phyloP scores from a whole-genome alignment of 1,140 invertebrate genomes.

The Bombyx mandarina region DNA sequence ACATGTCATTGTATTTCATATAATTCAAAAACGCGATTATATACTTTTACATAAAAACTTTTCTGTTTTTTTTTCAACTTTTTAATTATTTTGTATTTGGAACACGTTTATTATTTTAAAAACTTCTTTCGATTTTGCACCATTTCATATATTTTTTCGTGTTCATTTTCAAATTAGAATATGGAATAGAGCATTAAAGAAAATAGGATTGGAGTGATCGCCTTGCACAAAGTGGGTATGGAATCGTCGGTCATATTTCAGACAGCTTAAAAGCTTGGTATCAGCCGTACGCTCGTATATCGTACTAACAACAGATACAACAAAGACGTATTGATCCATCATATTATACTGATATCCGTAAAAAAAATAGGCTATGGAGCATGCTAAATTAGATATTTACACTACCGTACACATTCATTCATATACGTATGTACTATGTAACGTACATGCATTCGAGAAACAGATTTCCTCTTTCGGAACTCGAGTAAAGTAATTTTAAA shows the following conservation, averaged over 20 bases:
- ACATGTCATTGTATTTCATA: too few species aligned
- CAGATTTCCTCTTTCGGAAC: too few species aligned
- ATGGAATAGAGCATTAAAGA: too few species aligned
- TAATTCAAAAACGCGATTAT: too few species aligned
- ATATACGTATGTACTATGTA: conserved; percentile 6
- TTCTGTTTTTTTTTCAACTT: not conserved
- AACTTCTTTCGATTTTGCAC: too few species aligned
- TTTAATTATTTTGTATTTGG: not conserved
- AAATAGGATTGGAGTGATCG: too few species aligned
- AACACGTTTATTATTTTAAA: not conserved
- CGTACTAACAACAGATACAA: not conserved
- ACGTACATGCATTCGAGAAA: not conserved
- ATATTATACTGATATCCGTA: not conserved
- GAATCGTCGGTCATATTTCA: too few species aligned
- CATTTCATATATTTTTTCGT: not conserved
- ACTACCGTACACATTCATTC: not conserved
- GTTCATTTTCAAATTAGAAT: not conserved
- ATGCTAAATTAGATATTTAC: not conserved
- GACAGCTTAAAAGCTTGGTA: too few species aligned
- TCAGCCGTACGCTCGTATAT: too few species aligned
- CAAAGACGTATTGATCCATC: not conserved
- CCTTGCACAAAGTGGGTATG: too few species aligned
- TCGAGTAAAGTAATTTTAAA: too few species aligned
- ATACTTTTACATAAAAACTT: too few species aligned
- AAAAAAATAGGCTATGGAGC: not conserved